Evolutionary conservation across 2,888 invertebrate species (phyloP).

Genomic region (Cosmia trapezina): DNA sequence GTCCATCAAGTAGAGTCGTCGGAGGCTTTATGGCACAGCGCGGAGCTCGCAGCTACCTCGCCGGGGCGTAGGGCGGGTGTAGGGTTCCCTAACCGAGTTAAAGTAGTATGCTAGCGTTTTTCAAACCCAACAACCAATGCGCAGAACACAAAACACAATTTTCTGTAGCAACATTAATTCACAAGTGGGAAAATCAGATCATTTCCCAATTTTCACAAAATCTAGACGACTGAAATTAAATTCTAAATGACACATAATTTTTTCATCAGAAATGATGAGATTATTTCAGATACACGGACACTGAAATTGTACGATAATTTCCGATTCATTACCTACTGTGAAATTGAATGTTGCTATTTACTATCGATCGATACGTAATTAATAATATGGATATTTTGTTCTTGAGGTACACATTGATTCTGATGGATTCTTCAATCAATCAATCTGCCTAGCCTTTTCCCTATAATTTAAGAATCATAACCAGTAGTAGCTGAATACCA

Average conservation of each 20-base stretch:
- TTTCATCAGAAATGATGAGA: not conserved
- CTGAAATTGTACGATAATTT: not conserved
- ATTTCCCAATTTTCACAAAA: not conserved
- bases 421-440: no score
- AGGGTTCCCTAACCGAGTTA: conserved; percentile 11
- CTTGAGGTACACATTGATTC: not conserved
- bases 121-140: not conserved
- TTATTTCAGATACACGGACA: not conserved
- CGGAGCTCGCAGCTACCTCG: conserved; percentile 1
- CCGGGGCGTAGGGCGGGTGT: conserved; percentile 35
- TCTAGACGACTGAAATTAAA: not conserved
- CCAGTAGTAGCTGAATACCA: no score
- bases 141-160: not conserved
- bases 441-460: no score
- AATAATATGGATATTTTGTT: not conserved
- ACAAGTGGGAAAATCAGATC: not conserved
- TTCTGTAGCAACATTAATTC: not conserved
- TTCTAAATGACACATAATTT: not conserved
- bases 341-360: not conserved
- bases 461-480: no score
- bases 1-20: conserved; percentile 28
- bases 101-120: not conserved
- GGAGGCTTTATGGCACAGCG: conserved; percentile 38
- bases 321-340: not conserved
- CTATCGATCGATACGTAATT: no score